A percentile compares a stretch with the other conserved stretches of the same genome.
phyloP scores from a whole-genome alignment of 2,888 invertebrate species.

The Cataglyphis rosenhaueri region DNA sequence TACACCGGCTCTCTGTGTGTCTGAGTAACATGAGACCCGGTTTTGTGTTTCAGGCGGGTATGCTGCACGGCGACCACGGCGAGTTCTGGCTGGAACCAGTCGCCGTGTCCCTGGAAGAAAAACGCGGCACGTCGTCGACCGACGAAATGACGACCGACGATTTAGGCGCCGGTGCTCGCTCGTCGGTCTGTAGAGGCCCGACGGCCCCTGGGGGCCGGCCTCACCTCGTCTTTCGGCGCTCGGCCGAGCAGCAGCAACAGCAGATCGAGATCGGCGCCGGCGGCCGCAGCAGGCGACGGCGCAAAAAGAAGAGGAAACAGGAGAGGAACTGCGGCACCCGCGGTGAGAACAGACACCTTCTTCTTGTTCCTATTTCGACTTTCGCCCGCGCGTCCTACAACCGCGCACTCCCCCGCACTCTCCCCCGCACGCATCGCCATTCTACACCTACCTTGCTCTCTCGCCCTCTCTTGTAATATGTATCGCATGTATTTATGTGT shows the following conservation, averaged over 20 bases:
- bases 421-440: constrained; percentile 13
- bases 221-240: constrained; percentile 73
- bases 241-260: constrained; percentile 60
- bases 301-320: constrained; percentile 86
- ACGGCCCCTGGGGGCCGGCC: constrained; percentile 69
- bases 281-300: constrained; percentile 71
- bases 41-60: constrained; percentile 82
- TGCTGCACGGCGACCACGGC: constrained; percentile 81
- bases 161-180: constrained; percentile 63
- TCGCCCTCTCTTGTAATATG: constrained; percentile 39
- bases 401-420: neutral
- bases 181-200: constrained; percentile 55
- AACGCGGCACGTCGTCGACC: constrained; percentile 40
- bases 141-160: constrained; percentile 63
- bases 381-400: constrained; percentile 31
- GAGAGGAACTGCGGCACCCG: constrained; percentile 86
- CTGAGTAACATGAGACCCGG: constrained; percentile 74
- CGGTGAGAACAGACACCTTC: constrained; percentile 79
- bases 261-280: constrained; percentile 67
- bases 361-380: constrained; percentile 54
- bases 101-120: constrained; percentile 70
- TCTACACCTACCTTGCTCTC: constrained; percentile 5
- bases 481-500: constrained; percentile 69
- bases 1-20: constrained; percentile 16
- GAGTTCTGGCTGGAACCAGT: constrained; percentile 85